Evolutionary conservation across 2,888 invertebrate species (phyloP).

Genomic region (Chaetoderma sp.): DNA sequence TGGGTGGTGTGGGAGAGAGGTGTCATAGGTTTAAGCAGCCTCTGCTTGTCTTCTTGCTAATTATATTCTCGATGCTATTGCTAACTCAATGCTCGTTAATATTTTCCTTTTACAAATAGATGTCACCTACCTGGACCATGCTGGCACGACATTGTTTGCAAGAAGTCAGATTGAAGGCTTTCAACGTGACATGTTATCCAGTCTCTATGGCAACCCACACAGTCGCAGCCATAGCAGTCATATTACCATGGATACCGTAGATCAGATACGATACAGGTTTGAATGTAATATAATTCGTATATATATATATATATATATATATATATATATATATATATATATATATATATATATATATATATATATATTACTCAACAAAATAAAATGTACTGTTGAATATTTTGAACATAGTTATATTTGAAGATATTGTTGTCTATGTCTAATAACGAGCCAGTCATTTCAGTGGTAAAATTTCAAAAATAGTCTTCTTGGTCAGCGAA

Average conservation of each 20-base stretch:
- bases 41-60: no score
- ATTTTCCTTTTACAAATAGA: no score
- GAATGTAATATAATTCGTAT: constrained; percentile 20
- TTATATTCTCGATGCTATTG: no score
- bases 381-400: background rate
- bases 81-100: no score
- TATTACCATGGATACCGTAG: constrained; percentile 84
- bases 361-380: background rate
- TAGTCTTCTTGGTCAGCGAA: no score
- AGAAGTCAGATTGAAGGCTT: constrained; percentile 79
- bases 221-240: constrained; percentile 80
- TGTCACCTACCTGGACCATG: constrained; percentile 89
- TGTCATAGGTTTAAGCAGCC: no score
- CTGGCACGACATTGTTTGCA: constrained; percentile 86
- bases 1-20: no score
- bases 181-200: constrained; percentile 77
- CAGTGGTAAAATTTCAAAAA: no score
- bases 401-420: background rate
- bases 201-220: constrained; percentile 92
- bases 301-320: background rate
- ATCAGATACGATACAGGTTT: constrained; percentile 84
- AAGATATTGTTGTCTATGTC: background rate
- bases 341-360: constrained; percentile 8
- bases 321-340: background rate
- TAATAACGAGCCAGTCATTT: no score